Evolutionary conservation across 2,888 invertebrate genomes (phyloP), one percentile per base, ranked within the genome.

Genomic region (Phyllotreta cruciferae): DNA sequence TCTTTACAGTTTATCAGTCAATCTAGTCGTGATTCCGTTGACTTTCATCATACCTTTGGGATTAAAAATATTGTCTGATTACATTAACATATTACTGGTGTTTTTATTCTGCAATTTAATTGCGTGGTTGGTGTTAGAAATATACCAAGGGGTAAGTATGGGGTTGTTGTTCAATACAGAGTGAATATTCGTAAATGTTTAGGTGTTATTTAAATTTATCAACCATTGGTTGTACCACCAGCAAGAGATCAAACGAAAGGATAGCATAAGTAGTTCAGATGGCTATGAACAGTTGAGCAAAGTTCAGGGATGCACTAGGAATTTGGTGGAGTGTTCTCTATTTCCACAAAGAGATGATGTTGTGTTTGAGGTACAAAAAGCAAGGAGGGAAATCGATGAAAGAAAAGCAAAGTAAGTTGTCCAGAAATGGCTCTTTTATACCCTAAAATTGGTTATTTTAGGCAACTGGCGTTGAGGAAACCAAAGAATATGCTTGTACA

Each of bases 401-500:
- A 62, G 73, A 36, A 62, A 74, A 62, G 66, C 56, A 47, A 62
- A 70, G 75, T 75, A 67, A 63, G 69, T 60, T 50, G 42, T 36
- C n/a, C 60, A 10, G 1, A 34, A 44, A 34, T 37, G 41, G 37
- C n/a, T 36, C 41, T 1, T 39, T 3, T 39, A 3, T 6, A 14
- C 14, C 49, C 11, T 13, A 24, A n/a, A 49, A 42, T 35, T 47
- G 9, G 61, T 42, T 60, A 64, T 72, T 72, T 58, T 56, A 74
- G 74, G 39, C 66, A 66, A 63, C 62, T 73, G 47, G 69, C 73
- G 1, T 61, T 66, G 47, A 60, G 72, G 44, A 75, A 73, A 66
- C 74, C 74, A 24, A 75, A 73, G 55, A 71, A 69, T 57, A 65
- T 73, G 63, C 68, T 75, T 38, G 62, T 73, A 14, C 74, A 75